Conservation (phyloP, 2,797 vertebrate genomes). For the Psittacula echo region DNA sequence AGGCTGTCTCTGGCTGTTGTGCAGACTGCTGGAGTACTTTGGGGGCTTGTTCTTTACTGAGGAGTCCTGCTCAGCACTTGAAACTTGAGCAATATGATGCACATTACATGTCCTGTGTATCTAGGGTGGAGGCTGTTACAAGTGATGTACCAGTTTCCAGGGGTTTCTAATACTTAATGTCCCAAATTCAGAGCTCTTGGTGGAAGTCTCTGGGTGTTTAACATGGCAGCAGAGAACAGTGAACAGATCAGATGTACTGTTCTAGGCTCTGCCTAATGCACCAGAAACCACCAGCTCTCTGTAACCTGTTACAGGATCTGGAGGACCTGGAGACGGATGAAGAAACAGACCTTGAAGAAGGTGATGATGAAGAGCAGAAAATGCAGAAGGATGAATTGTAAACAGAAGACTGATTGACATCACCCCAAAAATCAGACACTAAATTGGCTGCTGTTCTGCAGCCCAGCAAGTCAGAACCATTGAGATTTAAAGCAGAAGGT, state of each 20-base stretch:
- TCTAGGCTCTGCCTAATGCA: not conserved
- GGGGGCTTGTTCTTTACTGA: not conserved
- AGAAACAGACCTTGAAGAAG: conserved; percentile 86
- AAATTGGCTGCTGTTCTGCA: conserved; percentile 53
- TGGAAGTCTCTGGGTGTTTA: not conserved
- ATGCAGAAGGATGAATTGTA: conserved; percentile 91
- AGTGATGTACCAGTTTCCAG: not conserved
- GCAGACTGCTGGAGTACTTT: not conserved
- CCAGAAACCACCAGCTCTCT: not conserved
- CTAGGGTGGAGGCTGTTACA: not conserved
- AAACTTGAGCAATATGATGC: not conserved
- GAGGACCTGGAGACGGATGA: conserved; percentile 85
- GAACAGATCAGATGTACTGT: not conserved
- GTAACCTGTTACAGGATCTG: conserved; percentile 78
- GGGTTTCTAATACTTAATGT: not conserved
- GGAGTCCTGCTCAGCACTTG: not conserved
- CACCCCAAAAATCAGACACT: conserved; percentile 75
- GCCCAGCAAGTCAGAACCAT: conserved; percentile 60
- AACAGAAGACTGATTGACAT: conserved; percentile 62
- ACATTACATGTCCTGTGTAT: fast-evolving
- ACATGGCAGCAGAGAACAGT: not conserved
- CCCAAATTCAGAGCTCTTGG: not conserved
- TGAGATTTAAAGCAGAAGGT: conserved; percentile 61
- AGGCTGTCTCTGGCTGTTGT: not conserved
- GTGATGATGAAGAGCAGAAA: conserved; percentile 82